Evolutionary conservation across 2,888 invertebrate species (phyloP).

Genomic region (Prosopocoilus inquinatus): DNA sequence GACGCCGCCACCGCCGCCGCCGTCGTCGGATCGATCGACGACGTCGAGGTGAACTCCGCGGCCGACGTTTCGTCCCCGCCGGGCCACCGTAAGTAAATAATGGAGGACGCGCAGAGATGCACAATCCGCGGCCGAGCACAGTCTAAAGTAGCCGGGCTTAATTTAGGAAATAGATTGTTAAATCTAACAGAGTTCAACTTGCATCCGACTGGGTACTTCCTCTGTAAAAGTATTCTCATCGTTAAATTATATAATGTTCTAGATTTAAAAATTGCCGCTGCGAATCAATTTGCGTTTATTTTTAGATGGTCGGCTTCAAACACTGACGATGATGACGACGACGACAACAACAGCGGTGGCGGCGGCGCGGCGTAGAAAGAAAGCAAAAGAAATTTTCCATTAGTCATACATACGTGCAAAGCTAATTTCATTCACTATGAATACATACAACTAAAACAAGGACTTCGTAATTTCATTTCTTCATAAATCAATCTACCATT

Average conservation of each 20-base stretch:
- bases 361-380: neutral
- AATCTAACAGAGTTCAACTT: slow-evolving; percentile 52
- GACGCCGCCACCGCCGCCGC: too few relatives aligned
- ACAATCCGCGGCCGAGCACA: slow-evolving; percentile 13
- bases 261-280: slow-evolving; percentile 51
- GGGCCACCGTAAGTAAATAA: slow-evolving; percentile 12
- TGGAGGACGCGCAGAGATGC: slow-evolving; percentile 15
- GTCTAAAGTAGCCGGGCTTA: slow-evolving; percentile 33
- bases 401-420: too few relatives aligned
- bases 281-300: slow-evolving; percentile 39
- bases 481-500: too few relatives aligned
- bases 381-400: neutral
- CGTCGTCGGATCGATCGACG: too few relatives aligned
- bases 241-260: slow-evolving; percentile 52
- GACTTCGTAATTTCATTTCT: too few relatives aligned
- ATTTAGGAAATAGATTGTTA: slow-evolving; percentile 55
- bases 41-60: too few relatives aligned
- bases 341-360: neutral
- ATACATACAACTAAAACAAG: too few relatives aligned
- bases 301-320: slow-evolving; percentile 21
- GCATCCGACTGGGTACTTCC: slow-evolving; percentile 54
- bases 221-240: slow-evolving; percentile 51
- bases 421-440: too few relatives aligned
- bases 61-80: too few relatives aligned
- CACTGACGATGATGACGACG: slow-evolving; percentile 3